These are phyloP conservation scores for Ptyas mucosa DNA, from an alignment of 2,113 vertebrate genomes.

Conservation along the genomic window DNA sequence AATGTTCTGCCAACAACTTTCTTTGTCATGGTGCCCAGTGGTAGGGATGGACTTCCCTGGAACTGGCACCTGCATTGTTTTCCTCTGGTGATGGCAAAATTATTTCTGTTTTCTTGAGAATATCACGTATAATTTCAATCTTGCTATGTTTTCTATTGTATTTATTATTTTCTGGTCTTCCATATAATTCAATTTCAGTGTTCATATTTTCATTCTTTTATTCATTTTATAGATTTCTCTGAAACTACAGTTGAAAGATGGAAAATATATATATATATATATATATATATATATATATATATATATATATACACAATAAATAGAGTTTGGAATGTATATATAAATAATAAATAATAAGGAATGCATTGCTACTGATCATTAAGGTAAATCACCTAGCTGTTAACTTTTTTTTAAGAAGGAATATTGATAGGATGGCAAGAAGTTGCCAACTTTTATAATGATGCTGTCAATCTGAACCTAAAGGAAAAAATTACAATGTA, in stretches of 20 bases:
- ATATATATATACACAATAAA: neutral
- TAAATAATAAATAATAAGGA: neutral
- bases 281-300: no score
- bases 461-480: neutral
- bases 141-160: neutral
- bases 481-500: neutral
- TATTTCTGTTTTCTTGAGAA: neutral
- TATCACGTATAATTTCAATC: neutral
- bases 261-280: neutral
- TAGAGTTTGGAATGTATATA: neutral
- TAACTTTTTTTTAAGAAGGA: neutral
- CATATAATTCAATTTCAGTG: neutral
- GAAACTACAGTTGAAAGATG: neutral
- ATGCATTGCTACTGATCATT: neutral
- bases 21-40: neutral
- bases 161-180: neutral
- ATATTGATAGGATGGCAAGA: neutral
- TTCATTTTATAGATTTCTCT: neutral
- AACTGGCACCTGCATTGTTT: neutral
- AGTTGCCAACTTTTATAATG: neutral
- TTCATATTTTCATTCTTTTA: neutral
- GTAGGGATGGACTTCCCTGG: neutral
- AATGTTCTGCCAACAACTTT: neutral
- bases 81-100: neutral
- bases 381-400: neutral